Base-by-base conservation (phyloP, 1,140 invertebrate genomes). In the Stegodyphus dumicola region DNA sequence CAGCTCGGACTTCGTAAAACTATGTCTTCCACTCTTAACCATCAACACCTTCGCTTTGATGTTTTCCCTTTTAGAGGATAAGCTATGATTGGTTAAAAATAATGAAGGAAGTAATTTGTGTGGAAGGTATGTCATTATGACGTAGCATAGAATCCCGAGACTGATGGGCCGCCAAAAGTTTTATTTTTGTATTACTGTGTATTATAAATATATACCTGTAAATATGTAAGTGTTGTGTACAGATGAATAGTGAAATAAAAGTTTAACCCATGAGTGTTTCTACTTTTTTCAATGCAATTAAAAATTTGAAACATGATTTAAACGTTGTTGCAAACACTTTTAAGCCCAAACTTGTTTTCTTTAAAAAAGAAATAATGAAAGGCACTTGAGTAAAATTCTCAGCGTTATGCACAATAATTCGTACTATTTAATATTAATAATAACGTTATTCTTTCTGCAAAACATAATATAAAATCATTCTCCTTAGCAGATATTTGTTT, bases 121-220 rank as follows among this genome's bases (percentile, higher is more conserved):
- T 53, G 33, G 33, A 73, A 60, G 56, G 51, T 33, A 33, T 79
- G n/a, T 79, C 69, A 54, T 33, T 70, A 69, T 56, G 65, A 70
- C 10, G 51, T 70, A 79, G 77, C 33, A 60, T 60, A 60, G 56
- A 10, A 53, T 53, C 52, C 17, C 73, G 69, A 33, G 56, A 81
- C 15, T 70, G 81, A 85, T 76, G 49, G 74, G 64, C 65, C 51
- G 81, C 81, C 81, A 85, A 85, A 85, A 67, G 65, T 85, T 85
- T 83, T 85, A 85, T 85, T 85, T 85, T 85, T 85, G 17, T 85
- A 85, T 85, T 85, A 85, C 77, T 85, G 81, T 77, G 81, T 85
- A 77, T 76, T 76, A 76, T 85, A 70, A 64, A 33, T 73, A 83
- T 64, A 81, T 85, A 51, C 52, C 17, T 85, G 81, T 85, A 85